These are phyloP conservation scores for Kuschelorhynchus macadamiae DNA, from an alignment of 2,888 invertebrate species.

Conservation along the genomic window DNA sequence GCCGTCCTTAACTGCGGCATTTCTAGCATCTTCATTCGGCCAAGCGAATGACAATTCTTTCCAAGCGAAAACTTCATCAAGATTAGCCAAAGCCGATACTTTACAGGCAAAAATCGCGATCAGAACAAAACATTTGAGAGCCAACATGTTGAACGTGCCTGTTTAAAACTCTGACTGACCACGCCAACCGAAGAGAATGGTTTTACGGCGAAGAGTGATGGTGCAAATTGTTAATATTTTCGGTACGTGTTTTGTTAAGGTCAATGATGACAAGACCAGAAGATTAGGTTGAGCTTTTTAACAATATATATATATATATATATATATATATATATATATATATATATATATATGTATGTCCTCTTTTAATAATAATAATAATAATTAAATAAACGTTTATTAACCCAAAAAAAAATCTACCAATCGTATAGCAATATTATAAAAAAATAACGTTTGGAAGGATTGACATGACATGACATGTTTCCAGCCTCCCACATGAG, in stretches of 20 bases:
- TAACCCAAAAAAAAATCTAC: too few species aligned
- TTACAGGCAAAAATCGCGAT: slow-evolving; percentile 36
- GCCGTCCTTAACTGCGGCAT: slow-evolving; percentile 74
- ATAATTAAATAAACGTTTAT: too few species aligned
- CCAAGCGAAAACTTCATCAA: slow-evolving; percentile 74
- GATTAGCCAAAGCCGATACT: slow-evolving; percentile 62
- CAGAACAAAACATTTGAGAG: slow-evolving; percentile 25
- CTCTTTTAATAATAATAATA: too few species aligned
- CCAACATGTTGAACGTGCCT: slow-evolving; percentile 29
- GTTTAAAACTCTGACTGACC: slow-evolving; percentile 11
- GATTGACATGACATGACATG: too few species aligned
- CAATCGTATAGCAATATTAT: too few species aligned
- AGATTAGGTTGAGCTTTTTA: too few species aligned
- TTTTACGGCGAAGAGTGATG: slow-evolving; percentile 31
- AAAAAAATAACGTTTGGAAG: too few species aligned
- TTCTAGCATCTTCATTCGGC: slow-evolving; percentile 74
- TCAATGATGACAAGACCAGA: slow-evolving; percentile 10
- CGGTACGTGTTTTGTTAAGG: slow-evolving; percentile 8
- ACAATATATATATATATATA: too few species aligned
- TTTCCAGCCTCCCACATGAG: too few species aligned
- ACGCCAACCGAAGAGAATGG: slow-evolving; percentile 26
- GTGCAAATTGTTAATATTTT: slow-evolving; percentile 19
- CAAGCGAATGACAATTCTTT: slow-evolving; percentile 78
- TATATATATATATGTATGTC: too few species aligned
- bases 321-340: too few species aligned